Conservation (phyloP, 2,797 vertebrate species). For the Hydrophis major region DNA sequence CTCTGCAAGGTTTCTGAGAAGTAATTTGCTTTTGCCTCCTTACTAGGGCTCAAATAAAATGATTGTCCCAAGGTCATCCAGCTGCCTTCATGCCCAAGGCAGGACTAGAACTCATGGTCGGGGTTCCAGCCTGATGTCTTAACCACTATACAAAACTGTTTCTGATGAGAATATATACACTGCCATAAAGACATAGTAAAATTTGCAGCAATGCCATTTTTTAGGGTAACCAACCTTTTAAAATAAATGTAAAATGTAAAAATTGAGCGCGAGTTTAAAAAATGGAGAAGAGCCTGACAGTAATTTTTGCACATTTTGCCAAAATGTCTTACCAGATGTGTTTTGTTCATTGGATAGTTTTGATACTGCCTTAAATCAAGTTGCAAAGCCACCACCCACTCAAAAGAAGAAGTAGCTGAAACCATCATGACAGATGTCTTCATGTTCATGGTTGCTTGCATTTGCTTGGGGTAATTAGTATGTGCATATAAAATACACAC, state of each 20-base stretch:
- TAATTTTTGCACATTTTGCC: not conserved
- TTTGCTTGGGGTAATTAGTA: not conserved
- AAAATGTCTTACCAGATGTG: not conserved
- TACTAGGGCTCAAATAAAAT: not conserved
- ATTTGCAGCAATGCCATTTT: not conserved
- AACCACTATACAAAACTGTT: not conserved
- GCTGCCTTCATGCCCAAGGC: not conserved
- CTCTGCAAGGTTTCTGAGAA: not conserved
- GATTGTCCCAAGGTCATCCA: not conserved
- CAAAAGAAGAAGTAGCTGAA: slow-evolving; percentile 1
- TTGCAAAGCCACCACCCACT: not conserved
- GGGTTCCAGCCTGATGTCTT: not conserved
- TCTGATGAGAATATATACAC: not conserved
- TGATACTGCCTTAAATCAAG: not conserved
- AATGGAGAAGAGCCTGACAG: not conserved
- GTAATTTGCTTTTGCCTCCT: not conserved
- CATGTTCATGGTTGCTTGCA: not conserved
- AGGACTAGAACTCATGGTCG: not conserved
- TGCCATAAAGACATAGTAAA: not conserved
- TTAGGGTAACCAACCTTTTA: not conserved
- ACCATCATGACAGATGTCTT: not conserved
- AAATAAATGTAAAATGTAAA: not conserved
- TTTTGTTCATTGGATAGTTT: not conserved
- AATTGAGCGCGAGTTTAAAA: not conserved
- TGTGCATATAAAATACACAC: not conserved